phyloP scores from a whole-genome alignment of 2,888 invertebrate genomes.

The Chrysomela aeneicollis region DNA sequence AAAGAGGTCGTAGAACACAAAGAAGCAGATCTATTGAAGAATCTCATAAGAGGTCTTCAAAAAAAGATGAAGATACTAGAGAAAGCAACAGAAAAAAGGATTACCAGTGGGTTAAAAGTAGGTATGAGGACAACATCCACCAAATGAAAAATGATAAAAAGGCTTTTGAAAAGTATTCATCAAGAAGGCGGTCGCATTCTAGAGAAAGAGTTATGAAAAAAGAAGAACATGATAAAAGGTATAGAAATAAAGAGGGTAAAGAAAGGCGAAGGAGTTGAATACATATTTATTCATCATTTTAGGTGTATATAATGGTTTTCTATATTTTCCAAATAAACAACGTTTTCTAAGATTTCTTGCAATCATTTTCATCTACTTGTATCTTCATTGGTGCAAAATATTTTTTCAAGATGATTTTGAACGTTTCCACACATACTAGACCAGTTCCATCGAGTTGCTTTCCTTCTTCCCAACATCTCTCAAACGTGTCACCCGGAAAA shows the following conservation, averaged over 20 bases:
- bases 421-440: conserved; percentile 67
- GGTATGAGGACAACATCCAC: conserved; percentile 43
- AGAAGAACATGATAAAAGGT: conserved; percentile 25
- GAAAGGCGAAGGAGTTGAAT: conserved; percentile 42
- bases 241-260: conserved; percentile 49
- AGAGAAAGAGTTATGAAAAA: conserved; percentile 33
- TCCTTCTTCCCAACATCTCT: conserved; percentile 64
- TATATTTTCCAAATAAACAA: conserved; percentile 19
- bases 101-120: conserved; percentile 44
- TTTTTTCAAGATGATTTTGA: conserved; percentile 54
- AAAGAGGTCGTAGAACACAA: conserved; percentile 31
- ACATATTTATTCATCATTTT: conserved; percentile 16
- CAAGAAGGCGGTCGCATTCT: conserved; percentile 36
- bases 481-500: conserved; percentile 63
- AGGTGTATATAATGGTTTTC: conserved; percentile 22
- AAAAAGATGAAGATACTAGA: conserved; percentile 23
- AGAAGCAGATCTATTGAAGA: conserved; percentile 3
- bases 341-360: conserved; percentile 22
- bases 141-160: conserved; percentile 38
- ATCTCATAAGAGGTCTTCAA: conserved; percentile 17
- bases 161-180: conserved; percentile 26
- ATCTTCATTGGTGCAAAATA: conserved; percentile 44
- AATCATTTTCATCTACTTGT: conserved; percentile 46
- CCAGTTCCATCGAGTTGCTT: conserved; percentile 63
- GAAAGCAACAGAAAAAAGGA: conserved; percentile 32